Conservation (phyloP, 2,797 vertebrate species). For the Hoplostethus mediterraneus region DNA sequence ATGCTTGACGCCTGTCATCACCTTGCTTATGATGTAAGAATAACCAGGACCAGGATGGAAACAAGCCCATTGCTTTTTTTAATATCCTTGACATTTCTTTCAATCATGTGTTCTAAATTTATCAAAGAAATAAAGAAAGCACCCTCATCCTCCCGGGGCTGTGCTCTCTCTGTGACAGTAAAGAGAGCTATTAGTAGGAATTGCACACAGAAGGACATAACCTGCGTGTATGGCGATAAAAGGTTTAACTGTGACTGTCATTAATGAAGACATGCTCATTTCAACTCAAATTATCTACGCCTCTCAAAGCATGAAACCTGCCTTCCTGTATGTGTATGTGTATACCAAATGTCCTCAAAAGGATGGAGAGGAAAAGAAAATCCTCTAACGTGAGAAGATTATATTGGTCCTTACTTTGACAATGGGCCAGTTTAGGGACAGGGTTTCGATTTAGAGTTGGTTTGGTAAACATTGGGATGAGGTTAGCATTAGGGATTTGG, state of each 20-base stretch:
- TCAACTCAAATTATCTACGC: conserved; percentile 72
- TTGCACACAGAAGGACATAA: conserved; percentile 65
- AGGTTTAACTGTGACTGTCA: conserved; percentile 70
- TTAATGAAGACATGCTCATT: conserved; percentile 78
- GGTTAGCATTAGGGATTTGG: too few relatives aligned
- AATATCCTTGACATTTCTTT: conserved; percentile 32
- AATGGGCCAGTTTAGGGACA: not conserved
- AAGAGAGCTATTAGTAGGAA: conserved; percentile 72
- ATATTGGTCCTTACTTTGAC: conserved; percentile 1
- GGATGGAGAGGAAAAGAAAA: conserved; percentile 26
- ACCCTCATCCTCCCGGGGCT: conserved; percentile 39
- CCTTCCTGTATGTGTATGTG: conserved; percentile 9
- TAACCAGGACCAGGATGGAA: conserved; percentile 15
- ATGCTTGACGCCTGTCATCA: conserved; percentile 31
- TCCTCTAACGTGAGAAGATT: conserved; percentile 17
- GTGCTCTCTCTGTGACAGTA: conserved; percentile 62
- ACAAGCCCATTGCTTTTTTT: not conserved
- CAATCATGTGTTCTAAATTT: conserved; percentile 48
- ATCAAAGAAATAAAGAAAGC: conserved; percentile 47
- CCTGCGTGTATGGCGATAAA: conserved; percentile 74
- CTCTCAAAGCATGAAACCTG: conserved; percentile 67
- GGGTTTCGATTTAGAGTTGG: not conserved
- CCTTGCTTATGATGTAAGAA: not conserved
- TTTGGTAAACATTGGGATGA: not conserved
- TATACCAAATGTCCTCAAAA: conserved; percentile 40